These are phyloP conservation scores for Desmophyllum pertusum DNA, from an alignment of 92 coral and sea anemone genomes.

Conservation along the genomic window DNA sequence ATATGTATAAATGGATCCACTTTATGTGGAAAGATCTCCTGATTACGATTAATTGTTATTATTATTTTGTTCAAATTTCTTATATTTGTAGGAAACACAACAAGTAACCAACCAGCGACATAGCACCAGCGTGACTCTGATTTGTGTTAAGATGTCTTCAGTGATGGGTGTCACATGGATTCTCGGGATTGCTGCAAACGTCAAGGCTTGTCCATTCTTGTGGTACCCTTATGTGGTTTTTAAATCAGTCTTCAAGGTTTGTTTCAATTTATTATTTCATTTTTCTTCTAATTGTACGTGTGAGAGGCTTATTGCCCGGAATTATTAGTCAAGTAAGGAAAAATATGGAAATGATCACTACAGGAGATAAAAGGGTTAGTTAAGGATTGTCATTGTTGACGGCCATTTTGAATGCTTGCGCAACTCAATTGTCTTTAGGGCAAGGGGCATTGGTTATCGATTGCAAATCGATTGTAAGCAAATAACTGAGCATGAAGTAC, in stretches of 20 bases:
- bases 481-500: too few relatives aligned
- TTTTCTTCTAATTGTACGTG: too few relatives aligned
- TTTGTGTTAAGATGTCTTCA: conserved; percentile 64
- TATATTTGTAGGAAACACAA: conserved; percentile 37
- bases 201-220: conserved; percentile 35
- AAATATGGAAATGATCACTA: too few relatives aligned
- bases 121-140: conserved; percentile 38
- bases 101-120: conserved; percentile 52
- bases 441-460: too few relatives aligned
- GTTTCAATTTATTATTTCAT: neutral
- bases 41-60: neutral
- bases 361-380: too few relatives aligned
- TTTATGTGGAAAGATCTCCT: neutral
- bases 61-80: neutral
- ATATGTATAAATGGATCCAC: neutral
- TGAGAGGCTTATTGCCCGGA: too few relatives aligned
- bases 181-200: conserved; percentile 50
- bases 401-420: too few relatives aligned
- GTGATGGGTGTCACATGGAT: conserved; percentile 79
- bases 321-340: too few relatives aligned
- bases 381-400: too few relatives aligned
- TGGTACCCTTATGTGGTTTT: conserved; percentile 63
- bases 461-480: too few relatives aligned
- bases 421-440: too few relatives aligned
- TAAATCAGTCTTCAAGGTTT: conserved; percentile 74